These are phyloP conservation scores for human DNA, from an alignment of 2,113 vertebrate species.

Conservation along the genomic window DNA sequence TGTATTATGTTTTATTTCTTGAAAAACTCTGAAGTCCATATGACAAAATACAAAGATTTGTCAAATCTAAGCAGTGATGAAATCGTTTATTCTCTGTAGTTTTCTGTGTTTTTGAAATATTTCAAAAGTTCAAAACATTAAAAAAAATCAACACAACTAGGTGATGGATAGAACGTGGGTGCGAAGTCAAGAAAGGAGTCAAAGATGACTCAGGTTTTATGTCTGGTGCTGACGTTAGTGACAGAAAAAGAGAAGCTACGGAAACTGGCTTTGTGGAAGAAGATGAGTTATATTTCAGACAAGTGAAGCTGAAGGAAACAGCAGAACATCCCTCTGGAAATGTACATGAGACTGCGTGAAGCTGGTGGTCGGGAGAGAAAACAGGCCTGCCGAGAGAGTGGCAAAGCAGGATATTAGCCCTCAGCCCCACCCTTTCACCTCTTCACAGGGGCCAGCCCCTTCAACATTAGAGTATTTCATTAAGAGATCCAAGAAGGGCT, in stretches of 20 bases:
- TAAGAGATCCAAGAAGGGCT: too few species aligned
- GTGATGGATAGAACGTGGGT: conserved; percentile 39
- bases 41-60: conserved; percentile 21
- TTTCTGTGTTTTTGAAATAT: conserved; percentile 32
- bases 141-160: conserved; percentile 24
- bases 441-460: background rate
- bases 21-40: background rate
- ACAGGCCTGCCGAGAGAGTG: background rate
- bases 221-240: conserved; percentile 30
- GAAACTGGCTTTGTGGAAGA: background rate
- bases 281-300: conserved; percentile 1
- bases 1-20: conserved; percentile 2
- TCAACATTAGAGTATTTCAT: too few species aligned
- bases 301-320: background rate
- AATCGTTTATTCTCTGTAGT: background rate
- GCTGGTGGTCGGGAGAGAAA: background rate
- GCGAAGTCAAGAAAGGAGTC: conserved; percentile 53
- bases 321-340: background rate
- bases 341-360: background rate
- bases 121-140: conserved; percentile 49
- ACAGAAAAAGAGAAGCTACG: background rate
- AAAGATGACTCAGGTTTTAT: conserved; percentile 60
- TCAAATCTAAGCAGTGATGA: background rate
- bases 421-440: background rate
- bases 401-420: background rate